Percentiles rank a stretch among this genome's conserved stretches.
Evolutionary conservation across 2,113 vertebrate species (phyloP).

Genomic region (Raja brachyura): DNA sequence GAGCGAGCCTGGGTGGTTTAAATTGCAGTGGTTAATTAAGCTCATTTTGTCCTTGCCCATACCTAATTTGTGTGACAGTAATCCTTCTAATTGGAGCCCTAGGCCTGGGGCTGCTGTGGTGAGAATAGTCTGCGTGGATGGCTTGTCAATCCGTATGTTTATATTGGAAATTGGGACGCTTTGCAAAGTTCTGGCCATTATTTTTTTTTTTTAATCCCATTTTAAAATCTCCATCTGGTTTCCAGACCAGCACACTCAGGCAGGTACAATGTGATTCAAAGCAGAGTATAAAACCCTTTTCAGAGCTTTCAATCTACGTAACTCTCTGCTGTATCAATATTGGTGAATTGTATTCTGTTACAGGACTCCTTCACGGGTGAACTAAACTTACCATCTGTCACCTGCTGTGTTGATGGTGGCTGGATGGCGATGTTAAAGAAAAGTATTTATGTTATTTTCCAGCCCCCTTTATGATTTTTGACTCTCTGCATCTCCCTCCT

Average conservation of each 20-base stretch:
- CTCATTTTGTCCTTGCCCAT: not conserved
- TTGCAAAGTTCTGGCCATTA: not conserved
- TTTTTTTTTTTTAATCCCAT: not conserved
- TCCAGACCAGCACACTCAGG: not conserved
- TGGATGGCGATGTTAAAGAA: too few relatives aligned
- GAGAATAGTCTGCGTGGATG: not conserved
- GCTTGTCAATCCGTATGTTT: not conserved
- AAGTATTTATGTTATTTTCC: too few relatives aligned
- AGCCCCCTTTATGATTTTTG: too few relatives aligned
- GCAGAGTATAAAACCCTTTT: not conserved
- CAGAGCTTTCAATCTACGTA: not conserved
- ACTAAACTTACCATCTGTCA: not conserved
- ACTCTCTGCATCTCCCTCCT: too few relatives aligned
- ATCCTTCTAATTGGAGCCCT: not conserved
- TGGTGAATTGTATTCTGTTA: not conserved
- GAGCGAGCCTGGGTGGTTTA: not conserved
- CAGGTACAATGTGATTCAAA: not conserved
- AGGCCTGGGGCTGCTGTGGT: not conserved
- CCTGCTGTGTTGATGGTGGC: not conserved
- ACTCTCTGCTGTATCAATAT: not conserved
- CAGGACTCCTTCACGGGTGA: not conserved
- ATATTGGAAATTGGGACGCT: not conserved
- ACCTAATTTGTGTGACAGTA: conserved; percentile 26
- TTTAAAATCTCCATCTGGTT: not conserved
- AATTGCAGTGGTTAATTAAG: conserved; percentile 16